Percentiles rank a stretch among this genome's conserved stretches.
These are phyloP conservation scores for Drosophila equinoxialis DNA, from an alignment of 1,140 invertebrate species.

Conservation along the genomic window DNA sequence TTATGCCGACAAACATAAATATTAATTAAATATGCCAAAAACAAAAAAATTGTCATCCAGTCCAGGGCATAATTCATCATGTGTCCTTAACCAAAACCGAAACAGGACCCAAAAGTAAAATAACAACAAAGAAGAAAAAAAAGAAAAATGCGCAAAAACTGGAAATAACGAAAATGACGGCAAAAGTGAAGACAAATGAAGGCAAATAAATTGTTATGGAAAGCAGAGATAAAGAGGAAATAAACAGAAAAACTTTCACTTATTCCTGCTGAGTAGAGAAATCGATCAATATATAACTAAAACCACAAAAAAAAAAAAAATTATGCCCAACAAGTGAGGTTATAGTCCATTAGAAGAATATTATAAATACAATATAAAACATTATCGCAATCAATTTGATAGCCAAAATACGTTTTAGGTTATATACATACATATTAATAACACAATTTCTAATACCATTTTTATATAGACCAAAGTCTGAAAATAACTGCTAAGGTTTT, in stretches of 20 bases:
- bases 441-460: too few species aligned
- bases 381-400: too few species aligned
- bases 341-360: too few species aligned
- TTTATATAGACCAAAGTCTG: too few species aligned
- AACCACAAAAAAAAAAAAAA: background rate
- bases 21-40: constrained; percentile 31
- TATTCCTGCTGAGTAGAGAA: background rate
- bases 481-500: too few species aligned
- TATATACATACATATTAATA: too few species aligned
- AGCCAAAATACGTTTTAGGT: too few species aligned
- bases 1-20: constrained; percentile 27
- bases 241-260: constrained; percentile 34
- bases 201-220: constrained; percentile 52
- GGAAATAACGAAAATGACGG: background rate
- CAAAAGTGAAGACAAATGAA: constrained; percentile 49
- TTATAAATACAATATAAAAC: too few species aligned
- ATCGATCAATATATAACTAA: background rate
- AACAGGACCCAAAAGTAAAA: constrained; percentile 28
- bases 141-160: background rate
- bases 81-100: constrained; percentile 37
- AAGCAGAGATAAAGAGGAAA: constrained; percentile 33
- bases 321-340: too few species aligned
- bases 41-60: constrained; percentile 18
- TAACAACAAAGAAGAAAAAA: background rate
- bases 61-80: constrained; percentile 42